These are phyloP conservation scores for Salvelinus fontinalis DNA, from an alignment of 2,113 vertebrate genomes.

Conservation along the genomic window DNA sequence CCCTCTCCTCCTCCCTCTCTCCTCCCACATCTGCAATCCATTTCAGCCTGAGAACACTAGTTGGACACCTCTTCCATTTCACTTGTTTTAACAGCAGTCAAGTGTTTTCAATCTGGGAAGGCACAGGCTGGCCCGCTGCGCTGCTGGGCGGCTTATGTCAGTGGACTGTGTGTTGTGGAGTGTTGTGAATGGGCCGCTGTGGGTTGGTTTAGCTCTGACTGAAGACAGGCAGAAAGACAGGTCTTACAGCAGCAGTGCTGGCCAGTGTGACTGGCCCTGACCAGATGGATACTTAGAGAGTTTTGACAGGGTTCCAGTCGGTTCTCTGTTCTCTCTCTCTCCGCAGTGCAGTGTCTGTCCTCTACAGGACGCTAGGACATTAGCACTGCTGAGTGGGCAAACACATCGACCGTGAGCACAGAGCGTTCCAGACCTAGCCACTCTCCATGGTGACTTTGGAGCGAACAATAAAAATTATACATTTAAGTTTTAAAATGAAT, in stretches of 20 bases:
- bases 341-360: slow-evolving; percentile 23
- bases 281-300: slow-evolving; percentile 50
- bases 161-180: slow-evolving; percentile 16
- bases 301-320: slow-evolving; percentile 37
- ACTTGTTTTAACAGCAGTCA: slow-evolving; percentile 65
- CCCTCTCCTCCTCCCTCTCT: slow-evolving; percentile 21
- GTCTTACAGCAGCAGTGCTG: not conserved
- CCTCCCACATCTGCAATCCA: slow-evolving; percentile 6
- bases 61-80: slow-evolving; percentile 57
- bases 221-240: not conserved
- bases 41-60: slow-evolving; percentile 56
- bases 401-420: slow-evolving; percentile 38
- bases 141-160: slow-evolving; percentile 6
- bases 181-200: slow-evolving; percentile 15
- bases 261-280: slow-evolving; percentile 18
- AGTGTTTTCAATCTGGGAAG: slow-evolving; percentile 64
- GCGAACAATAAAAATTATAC: not conserved
- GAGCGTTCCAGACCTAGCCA: slow-evolving; percentile 38
- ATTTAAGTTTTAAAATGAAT: no score
- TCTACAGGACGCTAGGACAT: slow-evolving; percentile 32
- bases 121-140: slow-evolving; percentile 58
- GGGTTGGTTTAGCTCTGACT: slow-evolving; percentile 35
- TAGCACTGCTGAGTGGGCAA: slow-evolving; percentile 34
- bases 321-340: slow-evolving; percentile 18
- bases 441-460: not conserved